Base-by-base conservation (phyloP, 2,888 invertebrate genomes). In the Linnaemya tessellans region DNA sequence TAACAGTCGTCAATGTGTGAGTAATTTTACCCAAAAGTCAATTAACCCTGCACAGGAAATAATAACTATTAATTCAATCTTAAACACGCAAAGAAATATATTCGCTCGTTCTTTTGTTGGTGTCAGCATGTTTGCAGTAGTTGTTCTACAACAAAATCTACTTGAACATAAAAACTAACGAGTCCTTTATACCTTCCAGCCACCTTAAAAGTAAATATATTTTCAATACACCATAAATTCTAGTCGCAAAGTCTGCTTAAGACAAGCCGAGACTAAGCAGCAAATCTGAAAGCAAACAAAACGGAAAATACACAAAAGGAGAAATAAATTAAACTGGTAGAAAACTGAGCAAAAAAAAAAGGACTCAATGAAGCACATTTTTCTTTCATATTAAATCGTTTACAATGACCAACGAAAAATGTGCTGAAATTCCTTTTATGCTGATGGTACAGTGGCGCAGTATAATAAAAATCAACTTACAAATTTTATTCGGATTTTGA, bases 231-330 rank as follows among this genome's bases (percentile, higher is more conserved):
- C 67, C 58, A 51, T 20, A 18, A 51, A 51, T 18, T 51, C 18
- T 9, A 77, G 67, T 77, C 77, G 58, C 58, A 77, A 77, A 77
- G 67, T 77, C 77, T 67, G 35, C n/a, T 43, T 22, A 38, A 46
- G 20, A 18, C 35, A 67, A 25, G 22, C 30, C 43, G 8, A 56
- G 22, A 13, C 20, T 60, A 9, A 35, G 8, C 20, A 35, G 18
- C 20, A 46, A 51, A 43, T 75, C 43, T 64, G 4, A n/a, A 58
- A 46, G 20, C 13, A 62, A 58, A 67, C 4, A 3, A 58, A 74
- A 38, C 18, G 8, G 25, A 41, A 56, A 65, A 65, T n/a, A 18
- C 22, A 13, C 60, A 25, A 1, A 22, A 0, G 35, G 9, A 0
- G 3, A 10, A 67, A 49, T 25, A 68, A 43, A 65, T 25, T 20